Percentiles rank a stretch among this genome's conserved stretches.
Evolutionary conservation across 2,888 invertebrate species (phyloP).

Genomic region (Troides helena): DNA sequence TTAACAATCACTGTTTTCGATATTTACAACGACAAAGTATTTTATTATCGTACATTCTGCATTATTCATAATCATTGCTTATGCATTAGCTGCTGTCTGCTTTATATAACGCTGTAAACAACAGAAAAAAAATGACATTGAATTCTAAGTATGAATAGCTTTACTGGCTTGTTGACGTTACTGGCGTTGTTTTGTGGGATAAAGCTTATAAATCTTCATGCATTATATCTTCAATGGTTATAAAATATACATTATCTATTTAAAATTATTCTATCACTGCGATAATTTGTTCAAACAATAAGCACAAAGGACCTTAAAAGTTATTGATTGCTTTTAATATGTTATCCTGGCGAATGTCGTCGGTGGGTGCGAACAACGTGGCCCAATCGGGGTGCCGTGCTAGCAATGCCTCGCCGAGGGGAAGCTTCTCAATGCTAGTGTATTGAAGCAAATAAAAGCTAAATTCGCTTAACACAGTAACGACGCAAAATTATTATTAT

Average conservation of each 20-base stretch:
- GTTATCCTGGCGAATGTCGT: not conserved
- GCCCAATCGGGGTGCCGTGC: slow-evolving; percentile 2
- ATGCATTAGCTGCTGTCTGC: slow-evolving; percentile 2
- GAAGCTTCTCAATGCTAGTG: slow-evolving; percentile 5
- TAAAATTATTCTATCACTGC: too few species aligned
- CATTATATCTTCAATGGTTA: too few species aligned
- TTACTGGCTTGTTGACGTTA: too few species aligned
- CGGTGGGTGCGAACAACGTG: slow-evolving; percentile 4
- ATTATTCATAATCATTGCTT: slow-evolving; percentile 5
- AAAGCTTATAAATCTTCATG: too few species aligned
- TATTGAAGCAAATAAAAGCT: slow-evolving; percentile 11
- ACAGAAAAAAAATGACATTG: not conserved
- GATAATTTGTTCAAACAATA: not conserved
- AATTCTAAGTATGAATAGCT: too few species aligned
- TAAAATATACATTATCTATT: too few species aligned
- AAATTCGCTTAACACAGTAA: slow-evolving; percentile 11
- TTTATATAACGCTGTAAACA: slow-evolving; percentile 3
- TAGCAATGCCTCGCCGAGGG: not conserved
- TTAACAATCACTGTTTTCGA: too few species aligned
- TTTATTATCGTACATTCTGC: not conserved
- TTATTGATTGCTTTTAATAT: slow-evolving; percentile 6
- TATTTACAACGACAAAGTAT: too few species aligned
- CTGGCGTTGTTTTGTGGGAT: too few species aligned
- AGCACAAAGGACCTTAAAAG: not conserved
- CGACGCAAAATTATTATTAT: slow-evolving; percentile 16